Percentiles rank a stretch among this genome's conserved stretches.
These are phyloP conservation scores for Lasius fuliginosus DNA, from an alignment of 2,888 invertebrate species.

Conservation along the genomic window DNA sequence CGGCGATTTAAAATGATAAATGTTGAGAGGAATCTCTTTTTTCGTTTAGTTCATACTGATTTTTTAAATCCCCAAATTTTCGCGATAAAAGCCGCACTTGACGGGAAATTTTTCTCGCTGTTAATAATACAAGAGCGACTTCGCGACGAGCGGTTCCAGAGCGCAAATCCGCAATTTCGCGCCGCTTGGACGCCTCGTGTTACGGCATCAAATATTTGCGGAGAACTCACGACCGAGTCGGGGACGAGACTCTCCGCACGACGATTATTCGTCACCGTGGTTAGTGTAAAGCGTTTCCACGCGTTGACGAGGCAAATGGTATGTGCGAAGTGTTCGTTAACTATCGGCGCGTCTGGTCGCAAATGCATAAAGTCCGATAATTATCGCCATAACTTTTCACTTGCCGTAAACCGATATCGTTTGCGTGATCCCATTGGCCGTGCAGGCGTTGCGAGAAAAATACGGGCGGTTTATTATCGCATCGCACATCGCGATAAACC, in stretches of 20 bases:
- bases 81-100: background rate
- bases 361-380: constrained; percentile 33
- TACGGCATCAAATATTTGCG: constrained; percentile 42
- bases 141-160: constrained; percentile 1
- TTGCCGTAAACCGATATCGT: constrained; percentile 4
- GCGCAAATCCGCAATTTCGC: constrained; percentile 24
- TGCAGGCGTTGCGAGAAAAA: background rate
- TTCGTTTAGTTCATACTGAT: constrained; percentile 9
- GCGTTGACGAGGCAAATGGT: constrained; percentile 28
- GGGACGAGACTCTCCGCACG: background rate
- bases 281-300: constrained; percentile 25
- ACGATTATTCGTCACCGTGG: constrained; percentile 11
- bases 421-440: background rate
- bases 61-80: background rate
- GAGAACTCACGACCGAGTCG: constrained; percentile 23
- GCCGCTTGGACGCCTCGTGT: constrained; percentile 1
- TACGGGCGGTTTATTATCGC: constrained; percentile 12
- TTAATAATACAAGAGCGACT: constrained; percentile 11
- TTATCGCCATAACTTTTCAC: constrained; percentile 18
- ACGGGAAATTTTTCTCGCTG: background rate
- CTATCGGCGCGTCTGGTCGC: background rate
- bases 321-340: constrained; percentile 40
- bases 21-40: background rate
- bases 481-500: constrained; percentile 6
- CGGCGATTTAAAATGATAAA: constrained; percentile 19